Evolutionary conservation across 1,140 invertebrate genomes (phyloP), one percentile per base, ranked within the genome.

Genomic region (Atta texana): DNA sequence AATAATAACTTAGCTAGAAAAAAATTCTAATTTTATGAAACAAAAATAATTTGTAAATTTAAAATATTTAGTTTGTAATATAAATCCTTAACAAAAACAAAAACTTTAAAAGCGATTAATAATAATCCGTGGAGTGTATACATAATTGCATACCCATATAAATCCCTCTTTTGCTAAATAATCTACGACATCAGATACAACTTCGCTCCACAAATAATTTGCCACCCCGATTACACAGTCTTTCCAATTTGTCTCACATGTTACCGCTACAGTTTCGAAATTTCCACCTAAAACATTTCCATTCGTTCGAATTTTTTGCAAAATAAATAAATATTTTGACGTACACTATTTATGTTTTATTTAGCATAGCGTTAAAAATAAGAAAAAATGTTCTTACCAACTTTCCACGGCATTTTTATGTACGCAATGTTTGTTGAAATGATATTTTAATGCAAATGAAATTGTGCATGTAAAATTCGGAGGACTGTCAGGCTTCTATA

Each of bases 151-250:
- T 88, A 93, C 93, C 88, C 92, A 93, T n/a, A 93, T 53, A 51
- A 90, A 87, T 66, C 68, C 55, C 39, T 94, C 93, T 49, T 91
- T 92, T 1, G 77, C 80, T 39, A 94, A 81, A 51, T 85, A 92
- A 64, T 94, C 94, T n/a, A 92, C 89, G 24, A 94, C 94, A 28
- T 94, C 94, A 1, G 93, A 93, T 0, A 94, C 94, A 7, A 93
- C 88, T 85, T 94, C 94, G 8, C 80, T 91, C 94, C 94, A 94
- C 57, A 94, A 68, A 55, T 94, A 94, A 91, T 92, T 90, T 24
- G 39, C 55, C 16, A 94, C 87, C 3, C 92, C 93, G 21, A 74
- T 82, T 6, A 91, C 87, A 85, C 94, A 94, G 63, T 93, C 87
- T n/a, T 69, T 87, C 93, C 93, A 94, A 75, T 92, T 90, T 24